phyloP scores from a whole-genome alignment of 2,113 vertebrate genomes.

The Astur gentilis region DNA sequence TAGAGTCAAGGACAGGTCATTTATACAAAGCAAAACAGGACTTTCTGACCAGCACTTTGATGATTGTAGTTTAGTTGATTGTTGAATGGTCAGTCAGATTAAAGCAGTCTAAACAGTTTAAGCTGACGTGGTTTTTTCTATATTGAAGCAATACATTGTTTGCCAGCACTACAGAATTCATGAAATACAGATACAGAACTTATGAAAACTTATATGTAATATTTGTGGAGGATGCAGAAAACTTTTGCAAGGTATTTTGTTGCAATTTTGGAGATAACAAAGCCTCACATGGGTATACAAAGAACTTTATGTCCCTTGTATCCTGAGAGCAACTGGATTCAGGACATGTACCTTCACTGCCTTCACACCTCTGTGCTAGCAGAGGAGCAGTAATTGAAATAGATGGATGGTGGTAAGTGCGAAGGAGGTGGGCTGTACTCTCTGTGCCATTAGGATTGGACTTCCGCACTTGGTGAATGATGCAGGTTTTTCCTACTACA shows the following conservation, averaged over 20 bases:
- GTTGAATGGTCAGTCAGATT: neutral
- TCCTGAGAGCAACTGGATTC: neutral
- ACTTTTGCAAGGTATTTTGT: neutral
- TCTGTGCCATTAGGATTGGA: neutral
- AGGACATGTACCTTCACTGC: neutral
- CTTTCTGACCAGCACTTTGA: neutral
- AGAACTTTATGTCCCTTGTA: neutral
- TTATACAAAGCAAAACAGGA: neutral
- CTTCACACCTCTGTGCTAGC: neutral
- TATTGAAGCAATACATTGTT: neutral
- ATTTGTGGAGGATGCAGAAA: neutral
- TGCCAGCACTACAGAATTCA: neutral
- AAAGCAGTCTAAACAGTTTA: neutral
- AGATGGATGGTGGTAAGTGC: neutral
- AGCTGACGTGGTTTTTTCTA: neutral
- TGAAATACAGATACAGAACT: neutral
- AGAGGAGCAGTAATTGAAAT: neutral
- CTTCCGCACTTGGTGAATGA: neutral
- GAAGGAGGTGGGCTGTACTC: fast-evolving
- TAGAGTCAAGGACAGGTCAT: neutral
- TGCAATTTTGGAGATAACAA: neutral
- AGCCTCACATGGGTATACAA: neutral
- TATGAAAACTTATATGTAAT: neutral
- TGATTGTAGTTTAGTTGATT: neutral
- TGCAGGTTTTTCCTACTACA: neutral